A percentile compares a stretch with the other conserved stretches of the same genome.
These are phyloP conservation scores for Taeniopygia guttata DNA, from an alignment of 2,797 vertebrate species.

Conservation along the genomic window DNA sequence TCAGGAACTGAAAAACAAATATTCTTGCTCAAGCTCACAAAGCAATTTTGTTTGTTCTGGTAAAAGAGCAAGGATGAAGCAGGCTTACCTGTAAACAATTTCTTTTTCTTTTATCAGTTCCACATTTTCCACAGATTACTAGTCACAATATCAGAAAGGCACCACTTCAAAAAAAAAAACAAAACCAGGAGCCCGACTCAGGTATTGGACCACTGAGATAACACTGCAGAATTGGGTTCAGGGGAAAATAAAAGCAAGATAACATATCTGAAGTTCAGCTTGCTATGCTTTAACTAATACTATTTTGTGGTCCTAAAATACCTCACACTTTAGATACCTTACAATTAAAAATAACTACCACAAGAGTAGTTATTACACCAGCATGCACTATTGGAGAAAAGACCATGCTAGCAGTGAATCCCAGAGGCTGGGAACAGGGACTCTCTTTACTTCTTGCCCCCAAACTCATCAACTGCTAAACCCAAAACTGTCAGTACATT, in stretches of 20 bases:
- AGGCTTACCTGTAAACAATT: conserved; percentile 18
- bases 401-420: not conserved
- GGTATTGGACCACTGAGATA: not conserved
- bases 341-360: not conserved
- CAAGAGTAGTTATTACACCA: not conserved
- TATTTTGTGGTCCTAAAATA: not conserved
- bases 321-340: not conserved
- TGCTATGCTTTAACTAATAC: not conserved
- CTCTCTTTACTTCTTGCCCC: not conserved
- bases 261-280: not conserved
- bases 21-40: not conserved
- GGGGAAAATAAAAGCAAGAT: not conserved
- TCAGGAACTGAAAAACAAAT: not conserved
- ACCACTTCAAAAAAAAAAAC: not conserved
- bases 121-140: not conserved
- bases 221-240: not conserved
- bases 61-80: not conserved
- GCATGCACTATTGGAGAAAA: not conserved
- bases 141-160: not conserved
- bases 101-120: conserved; percentile 28
- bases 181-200: not conserved
- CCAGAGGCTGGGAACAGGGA: not conserved
- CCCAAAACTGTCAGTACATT: not conserved
- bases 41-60: not conserved
- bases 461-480: not conserved